Base-by-base conservation (phyloP, 2,888 invertebrate genomes). In the Athetis lepigone region DNA sequence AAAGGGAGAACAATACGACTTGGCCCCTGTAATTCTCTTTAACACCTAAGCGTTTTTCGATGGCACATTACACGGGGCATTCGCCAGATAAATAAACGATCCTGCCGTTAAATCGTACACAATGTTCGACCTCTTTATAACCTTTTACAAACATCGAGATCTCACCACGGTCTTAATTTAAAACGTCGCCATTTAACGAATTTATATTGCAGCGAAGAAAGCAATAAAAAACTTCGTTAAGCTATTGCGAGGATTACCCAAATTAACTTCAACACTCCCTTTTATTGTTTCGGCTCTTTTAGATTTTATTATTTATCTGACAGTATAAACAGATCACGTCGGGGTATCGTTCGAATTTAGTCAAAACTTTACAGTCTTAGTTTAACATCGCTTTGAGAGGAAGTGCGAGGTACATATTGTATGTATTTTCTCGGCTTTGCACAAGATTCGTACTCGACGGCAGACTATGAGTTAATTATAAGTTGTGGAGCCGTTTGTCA, bases 41-140 rank as follows among this genome's bases (percentile, higher is more conserved):
- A 83, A 85, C 86, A 85, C 83, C 80, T 84, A 86, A 86, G 82
- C 84, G 85, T 85, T 86, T 86, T 87, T 87, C 84, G 81, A 85
- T 85, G 82, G 83, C 75, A 78, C 82, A 82, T 86, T 86, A 83
- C 65, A 81, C 75, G 58, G 60, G 73, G 72, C 74, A 83, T 80
- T 82, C 63, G 70, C 62, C 69, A 79, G 76, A 84, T 85, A 85
- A 85, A 87, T 85, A 85, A 83, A 83, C 75, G 81, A 61, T 60
- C 56, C 68, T 60, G 23, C 66, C 75, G 50, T 80, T 80, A 79
- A 83, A 83, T 81, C 72, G 58, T 71, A 73, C 81, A 77, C 79
- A 77, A 77, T 81, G 76, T 77, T 75, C 67, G 64, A 67, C 57
- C 79, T 76, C 74, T 84, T 84, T 82, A 84, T 80, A 80, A 80